Percentiles rank a stretch among this genome's conserved stretches.
Evolutionary conservation across 35 echinoderm and acorn worm genomes (phyloP).

Genomic region (Apostichopus parvimensis): DNA sequence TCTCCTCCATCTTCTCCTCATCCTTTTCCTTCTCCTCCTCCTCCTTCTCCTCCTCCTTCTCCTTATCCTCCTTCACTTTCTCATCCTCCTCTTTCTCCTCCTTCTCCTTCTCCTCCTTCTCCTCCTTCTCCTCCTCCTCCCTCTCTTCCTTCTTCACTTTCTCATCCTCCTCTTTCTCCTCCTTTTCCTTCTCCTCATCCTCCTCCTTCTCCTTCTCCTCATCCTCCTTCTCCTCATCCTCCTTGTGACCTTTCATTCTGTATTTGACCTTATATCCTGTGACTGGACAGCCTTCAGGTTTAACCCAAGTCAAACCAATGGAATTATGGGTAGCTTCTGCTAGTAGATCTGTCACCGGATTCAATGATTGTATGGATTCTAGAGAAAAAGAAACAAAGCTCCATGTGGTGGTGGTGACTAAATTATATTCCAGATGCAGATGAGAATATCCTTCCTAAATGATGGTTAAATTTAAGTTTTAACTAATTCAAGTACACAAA

Average conservation of each 20-base stretch:
- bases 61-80: no score
- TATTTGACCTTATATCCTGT: conserved; percentile 29
- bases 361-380: neutral
- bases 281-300: conserved; percentile 5
- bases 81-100: no score
- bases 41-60: no score
- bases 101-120: neutral
- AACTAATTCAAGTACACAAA: no score
- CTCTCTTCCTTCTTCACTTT: no score
- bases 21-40: no score
- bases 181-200: neutral
- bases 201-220: neutral
- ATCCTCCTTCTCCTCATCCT: neutral
- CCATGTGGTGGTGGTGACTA: neutral
- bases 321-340: conserved; percentile 1
- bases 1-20: no score
- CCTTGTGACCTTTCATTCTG: neutral
- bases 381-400: neutral
- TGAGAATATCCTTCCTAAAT: no score
- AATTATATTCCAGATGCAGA: no score
- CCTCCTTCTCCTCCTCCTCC: neutral
- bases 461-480: no score
- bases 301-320: conserved; percentile 21
- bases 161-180: no score
- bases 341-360: conserved; percentile 23